Percentiles rank a stretch among this genome's conserved stretches.
Evolutionary conservation across 2,113 vertebrate genomes (phyloP).

Genomic region (Hippopotamus amphibius): DNA sequence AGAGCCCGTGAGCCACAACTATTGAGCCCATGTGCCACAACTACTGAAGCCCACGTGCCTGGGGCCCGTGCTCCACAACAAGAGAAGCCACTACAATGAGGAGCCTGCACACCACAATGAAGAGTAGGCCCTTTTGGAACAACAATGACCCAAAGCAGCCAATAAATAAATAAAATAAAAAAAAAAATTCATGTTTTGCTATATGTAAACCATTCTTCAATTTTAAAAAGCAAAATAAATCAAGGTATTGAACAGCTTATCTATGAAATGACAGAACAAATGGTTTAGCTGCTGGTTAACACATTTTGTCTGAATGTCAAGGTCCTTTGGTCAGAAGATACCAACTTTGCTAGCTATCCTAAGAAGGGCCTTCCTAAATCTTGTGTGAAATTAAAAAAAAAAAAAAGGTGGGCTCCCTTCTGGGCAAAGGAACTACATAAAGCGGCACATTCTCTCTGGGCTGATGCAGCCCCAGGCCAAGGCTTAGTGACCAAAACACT

Average conservation of each 20-base stretch:
- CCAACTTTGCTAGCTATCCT: background rate
- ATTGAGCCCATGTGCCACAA: no score
- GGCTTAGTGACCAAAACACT: background rate
- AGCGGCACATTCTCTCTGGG: background rate
- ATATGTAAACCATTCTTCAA: background rate
- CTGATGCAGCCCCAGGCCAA: background rate
- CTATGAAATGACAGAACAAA: background rate
- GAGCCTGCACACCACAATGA: no score
- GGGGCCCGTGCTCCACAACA: no score
- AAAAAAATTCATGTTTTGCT: no score
- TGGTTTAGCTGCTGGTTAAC: background rate
- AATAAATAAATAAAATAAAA: no score
- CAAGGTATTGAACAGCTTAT: background rate
- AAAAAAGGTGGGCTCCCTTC: constrained; percentile 27
- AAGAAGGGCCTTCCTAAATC: constrained; percentile 23
- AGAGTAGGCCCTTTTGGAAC: no score
- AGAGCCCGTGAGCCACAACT: no score
- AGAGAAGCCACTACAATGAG: no score
- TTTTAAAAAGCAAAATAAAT: constrained; percentile 50
- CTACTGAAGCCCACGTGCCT: no score
- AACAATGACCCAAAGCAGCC: no score
- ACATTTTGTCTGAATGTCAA: constrained; percentile 21
- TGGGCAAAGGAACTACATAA: background rate
- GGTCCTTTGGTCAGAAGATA: background rate
- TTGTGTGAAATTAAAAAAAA: background rate